Percentiles rank a stretch among this genome's conserved stretches.
phyloP scores from a whole-genome alignment of 2,888 invertebrate species.

The Catocala sponsa region DNA sequence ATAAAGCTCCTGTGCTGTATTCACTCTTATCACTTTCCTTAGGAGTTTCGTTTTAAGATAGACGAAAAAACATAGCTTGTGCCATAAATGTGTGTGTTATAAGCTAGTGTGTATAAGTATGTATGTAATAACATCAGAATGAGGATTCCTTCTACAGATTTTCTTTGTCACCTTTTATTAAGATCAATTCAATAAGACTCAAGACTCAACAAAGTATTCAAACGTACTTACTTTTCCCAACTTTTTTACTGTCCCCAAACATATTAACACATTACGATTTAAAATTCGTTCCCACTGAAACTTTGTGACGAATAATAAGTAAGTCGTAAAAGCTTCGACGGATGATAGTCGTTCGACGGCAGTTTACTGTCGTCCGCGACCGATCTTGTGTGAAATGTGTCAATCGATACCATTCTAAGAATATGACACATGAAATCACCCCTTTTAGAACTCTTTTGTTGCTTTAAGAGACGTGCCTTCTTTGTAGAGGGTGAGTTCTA shows the following conservation, averaged over 20 bases:
- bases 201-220: not conserved
- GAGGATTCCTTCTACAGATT: too few species aligned
- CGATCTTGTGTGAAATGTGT: conserved; percentile 35
- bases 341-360: conserved; percentile 27
- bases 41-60: too few species aligned
- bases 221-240: too few species aligned
- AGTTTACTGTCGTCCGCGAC: conserved; percentile 30
- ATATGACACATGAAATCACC: conserved; percentile 40
- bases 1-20: too few species aligned
- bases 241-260: not conserved
- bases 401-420: conserved; percentile 32
- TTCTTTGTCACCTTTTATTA: too few species aligned
- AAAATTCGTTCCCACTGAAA: conserved; percentile 11
- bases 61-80: too few species aligned
- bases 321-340: conserved; percentile 14
- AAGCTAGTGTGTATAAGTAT: too few species aligned
- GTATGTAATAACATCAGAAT: too few species aligned
- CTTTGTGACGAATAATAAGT: conserved; percentile 18
- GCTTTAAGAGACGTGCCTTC: conserved; percentile 4
- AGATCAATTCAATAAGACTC: too few species aligned
- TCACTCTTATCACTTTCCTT: too few species aligned
- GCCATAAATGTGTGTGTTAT: too few species aligned
- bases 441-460: conserved; percentile 12
- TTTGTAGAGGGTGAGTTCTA: conserved; percentile 6
- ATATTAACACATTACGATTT: conserved; percentile 1